A percentile compares a stretch with the other conserved stretches of the same genome.
phyloP scores from a whole-genome alignment of 2,113 vertebrate species.

The Petromus typicus region DNA sequence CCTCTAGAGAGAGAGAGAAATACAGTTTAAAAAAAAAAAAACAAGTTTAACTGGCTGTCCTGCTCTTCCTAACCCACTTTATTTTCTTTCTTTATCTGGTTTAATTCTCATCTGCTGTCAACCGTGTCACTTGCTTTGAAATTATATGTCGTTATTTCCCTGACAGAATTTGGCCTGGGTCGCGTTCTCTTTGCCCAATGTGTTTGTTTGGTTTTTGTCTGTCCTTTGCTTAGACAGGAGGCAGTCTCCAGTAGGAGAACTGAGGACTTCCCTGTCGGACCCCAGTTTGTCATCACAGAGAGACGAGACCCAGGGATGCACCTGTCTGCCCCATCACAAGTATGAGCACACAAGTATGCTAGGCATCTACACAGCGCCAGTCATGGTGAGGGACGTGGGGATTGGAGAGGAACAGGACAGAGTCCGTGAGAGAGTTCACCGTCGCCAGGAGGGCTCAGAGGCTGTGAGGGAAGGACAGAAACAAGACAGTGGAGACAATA shows the following conservation, averaged over 20 bases:
- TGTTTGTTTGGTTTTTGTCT: background rate
- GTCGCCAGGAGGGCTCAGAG: accelerated
- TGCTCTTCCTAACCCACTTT: slow-evolving; percentile 69
- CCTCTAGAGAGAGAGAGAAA: background rate
- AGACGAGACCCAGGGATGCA: background rate
- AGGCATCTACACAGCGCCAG: accelerated
- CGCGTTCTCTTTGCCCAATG: background rate
- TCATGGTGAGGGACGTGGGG: accelerated
- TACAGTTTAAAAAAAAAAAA: background rate
- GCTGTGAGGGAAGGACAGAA: background rate
- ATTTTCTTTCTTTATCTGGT: slow-evolving; percentile 20
- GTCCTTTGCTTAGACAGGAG: background rate
- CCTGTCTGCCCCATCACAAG: accelerated
- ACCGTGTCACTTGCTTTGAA: background rate
- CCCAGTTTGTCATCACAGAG: accelerated
- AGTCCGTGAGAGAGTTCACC: accelerated
- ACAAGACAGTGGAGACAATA: background rate
- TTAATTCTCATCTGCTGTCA: slow-evolving; percentile 62
- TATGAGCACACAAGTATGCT: accelerated
- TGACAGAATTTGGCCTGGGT: background rate
- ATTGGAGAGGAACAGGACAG: accelerated
- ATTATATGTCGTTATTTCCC: background rate
- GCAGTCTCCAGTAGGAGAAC: too few species aligned
- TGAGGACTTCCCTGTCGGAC: background rate
- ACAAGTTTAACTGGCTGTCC: slow-evolving; percentile 78